phyloP scores from a whole-genome alignment of 2,113 vertebrate genomes.

The Okapia johnstoni region DNA sequence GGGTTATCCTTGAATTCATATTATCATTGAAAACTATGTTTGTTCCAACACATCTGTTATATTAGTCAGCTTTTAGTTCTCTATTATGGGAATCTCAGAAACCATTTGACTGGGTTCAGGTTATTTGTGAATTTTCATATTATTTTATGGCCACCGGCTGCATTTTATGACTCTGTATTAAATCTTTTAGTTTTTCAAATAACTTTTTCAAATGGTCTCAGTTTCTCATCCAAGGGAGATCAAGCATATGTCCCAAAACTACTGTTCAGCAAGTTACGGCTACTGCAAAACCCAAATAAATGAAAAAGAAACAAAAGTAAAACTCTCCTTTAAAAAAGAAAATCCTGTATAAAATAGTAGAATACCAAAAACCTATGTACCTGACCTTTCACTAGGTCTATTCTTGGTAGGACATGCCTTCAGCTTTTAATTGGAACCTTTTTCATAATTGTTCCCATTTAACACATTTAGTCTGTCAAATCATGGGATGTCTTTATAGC shows the following conservation, averaged over 20 bases:
- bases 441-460: constrained; percentile 82
- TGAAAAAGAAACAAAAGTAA: neutral
- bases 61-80: constrained; percentile 16
- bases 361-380: constrained; percentile 21
- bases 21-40: neutral
- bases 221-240: constrained; percentile 29
- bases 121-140: constrained; percentile 60
- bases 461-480: constrained; percentile 83
- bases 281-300: neutral
- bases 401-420: constrained; percentile 55
- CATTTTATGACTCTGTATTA: constrained; percentile 56
- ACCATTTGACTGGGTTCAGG: constrained; percentile 4
- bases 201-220: constrained; percentile 40
- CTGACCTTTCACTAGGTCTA: neutral
- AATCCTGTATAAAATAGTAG: neutral
- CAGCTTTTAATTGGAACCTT: constrained; percentile 76
- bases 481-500: constrained; percentile 82
- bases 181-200: constrained; percentile 53
- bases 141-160: constrained; percentile 55
- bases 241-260: neutral
- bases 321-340: neutral
- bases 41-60: constrained; percentile 44
- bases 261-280: neutral
- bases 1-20: neutral
- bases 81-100: constrained; percentile 25